A percentile compares a stretch with the other conserved stretches of the same genome.
Conservation (phyloP, 1,140 invertebrate species). For the Chironomus striatipennis region DNA sequence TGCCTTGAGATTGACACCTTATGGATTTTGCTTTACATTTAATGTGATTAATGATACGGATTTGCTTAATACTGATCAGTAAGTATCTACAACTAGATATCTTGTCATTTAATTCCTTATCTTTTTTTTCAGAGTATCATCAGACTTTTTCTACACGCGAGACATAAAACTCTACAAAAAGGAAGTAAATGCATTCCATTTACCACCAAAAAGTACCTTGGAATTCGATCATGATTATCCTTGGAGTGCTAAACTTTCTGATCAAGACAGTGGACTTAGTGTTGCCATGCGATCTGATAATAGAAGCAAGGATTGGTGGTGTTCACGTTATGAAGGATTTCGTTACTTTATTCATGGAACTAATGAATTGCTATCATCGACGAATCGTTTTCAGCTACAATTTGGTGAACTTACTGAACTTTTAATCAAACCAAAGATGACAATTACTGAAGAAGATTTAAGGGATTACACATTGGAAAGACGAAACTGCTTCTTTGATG, state of each 20-base stretch:
- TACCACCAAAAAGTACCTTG: neutral
- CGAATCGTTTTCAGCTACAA: conserved; percentile 7
- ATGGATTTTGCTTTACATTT: neutral
- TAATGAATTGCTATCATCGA: neutral
- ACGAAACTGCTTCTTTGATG: neutral
- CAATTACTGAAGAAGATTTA: conserved; percentile 13
- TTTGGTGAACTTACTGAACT: conserved; percentile 7
- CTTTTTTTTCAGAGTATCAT: neutral
- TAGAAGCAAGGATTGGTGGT: neutral
- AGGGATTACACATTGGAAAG: neutral
- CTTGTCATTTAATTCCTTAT: neutral
- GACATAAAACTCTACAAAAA: neutral
- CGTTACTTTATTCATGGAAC: conserved; percentile 1
- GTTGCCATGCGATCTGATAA: neutral
- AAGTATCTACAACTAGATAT: neutral
- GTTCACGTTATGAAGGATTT: neutral
- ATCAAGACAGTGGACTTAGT: neutral
- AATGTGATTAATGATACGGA: neutral
- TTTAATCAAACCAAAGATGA: neutral
- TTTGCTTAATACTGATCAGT: neutral
- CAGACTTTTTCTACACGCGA: neutral
- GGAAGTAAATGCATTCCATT: neutral
- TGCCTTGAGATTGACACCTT: neutral
- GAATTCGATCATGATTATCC: neutral
- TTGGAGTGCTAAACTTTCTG: neutral